Evolutionary conservation across 2,888 invertebrate species (phyloP).

Genomic region (Koerneria pararmatus): DNA sequence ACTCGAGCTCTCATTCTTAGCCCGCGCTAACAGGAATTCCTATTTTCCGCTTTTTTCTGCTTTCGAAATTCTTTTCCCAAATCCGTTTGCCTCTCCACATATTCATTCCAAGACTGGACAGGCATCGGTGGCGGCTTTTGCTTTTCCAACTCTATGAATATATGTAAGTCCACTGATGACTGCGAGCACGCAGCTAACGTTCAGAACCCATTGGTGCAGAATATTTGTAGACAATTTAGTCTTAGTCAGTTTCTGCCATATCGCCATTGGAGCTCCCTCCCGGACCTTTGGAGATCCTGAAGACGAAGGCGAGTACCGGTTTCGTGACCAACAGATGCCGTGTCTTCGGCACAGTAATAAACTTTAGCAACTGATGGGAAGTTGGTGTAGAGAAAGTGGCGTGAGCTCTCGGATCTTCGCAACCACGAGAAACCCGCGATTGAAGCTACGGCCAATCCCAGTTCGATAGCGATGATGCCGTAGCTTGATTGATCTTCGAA

Average conservation of each 20-base stretch:
- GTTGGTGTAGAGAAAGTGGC: conserved; percentile 11
- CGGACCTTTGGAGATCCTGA: conserved; percentile 35
- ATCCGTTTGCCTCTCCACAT: conserved; percentile 35
- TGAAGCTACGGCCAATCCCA: conserved; percentile 10
- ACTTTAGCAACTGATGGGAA: conserved; percentile 23
- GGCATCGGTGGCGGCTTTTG: conserved; percentile 39
- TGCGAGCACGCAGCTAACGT: no score
- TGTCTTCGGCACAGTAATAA: conserved; percentile 43
- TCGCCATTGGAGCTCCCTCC: no score
- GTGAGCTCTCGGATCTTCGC: conserved; percentile 19
- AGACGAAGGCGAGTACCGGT: conserved; percentile 39
- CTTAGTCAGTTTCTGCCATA: no score
- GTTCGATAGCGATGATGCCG: conserved; percentile 36
- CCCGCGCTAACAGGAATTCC: no score
- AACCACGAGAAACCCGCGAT: background rate
- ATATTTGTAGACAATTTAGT: no score
- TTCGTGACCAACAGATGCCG: conserved; percentile 39
- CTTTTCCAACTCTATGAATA: conserved; percentile 29
- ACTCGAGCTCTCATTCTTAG: no score
- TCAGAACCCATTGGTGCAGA: no score
- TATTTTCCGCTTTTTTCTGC: no score
- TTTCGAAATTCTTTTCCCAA: conserved; percentile 33
- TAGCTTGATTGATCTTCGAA: no score
- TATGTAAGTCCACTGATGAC: no score
- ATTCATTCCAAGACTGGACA: conserved; percentile 44